Evolutionary conservation across 2,113 vertebrate species (phyloP), one percentile per base, ranked within the genome.

Genomic region (Amphiprion ocellaris): DNA sequence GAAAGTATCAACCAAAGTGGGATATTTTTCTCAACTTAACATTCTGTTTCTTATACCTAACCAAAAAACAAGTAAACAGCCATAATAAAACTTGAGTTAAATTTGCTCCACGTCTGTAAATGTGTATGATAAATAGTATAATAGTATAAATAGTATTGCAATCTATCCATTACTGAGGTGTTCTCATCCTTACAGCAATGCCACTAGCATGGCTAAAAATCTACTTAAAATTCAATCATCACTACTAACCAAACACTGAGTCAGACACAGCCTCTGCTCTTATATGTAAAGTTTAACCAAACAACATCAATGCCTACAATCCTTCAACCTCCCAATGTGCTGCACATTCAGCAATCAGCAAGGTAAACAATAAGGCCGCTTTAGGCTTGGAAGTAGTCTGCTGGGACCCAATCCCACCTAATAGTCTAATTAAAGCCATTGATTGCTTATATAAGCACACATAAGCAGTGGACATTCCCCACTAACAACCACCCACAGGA

Each of bases 391-490:
- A 50, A 80, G 65, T 28, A 69, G 33, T 90, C 91, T 71, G 23
- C 74, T 52, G 91, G 89, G 90, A 90, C 63, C 61, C 63, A 66
- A 74, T 80, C 56, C 75, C 65, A 81, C 80, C 83, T 90, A 88
- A 93, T 89, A 82, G 84, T 90, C 79, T 90, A 89, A 92, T 93
- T 92, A 91, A 90, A 91, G 79, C 73, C 71, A 93, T 90, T 89
- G 89, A 93, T 92, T 90, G 77, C 79, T 87, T 85, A 81, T 86
- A 82, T 84, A 87, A 89, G 88, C 89, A 84, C 87, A 89, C 80
- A 87, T 73, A 64, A 83, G 78, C 84, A 87, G 80, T 85, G 82
- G 85, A 90, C 89, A 71, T 79, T 74, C 56, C 66, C 67, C 64
- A 56, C 75, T 70, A 83, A 87, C 82, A 84, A 69, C 69, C 77